Evolutionary conservation across 2,888 invertebrate species (phyloP), one percentile per base, ranked within the genome.

Genomic region (Campoplex capitator): DNA sequence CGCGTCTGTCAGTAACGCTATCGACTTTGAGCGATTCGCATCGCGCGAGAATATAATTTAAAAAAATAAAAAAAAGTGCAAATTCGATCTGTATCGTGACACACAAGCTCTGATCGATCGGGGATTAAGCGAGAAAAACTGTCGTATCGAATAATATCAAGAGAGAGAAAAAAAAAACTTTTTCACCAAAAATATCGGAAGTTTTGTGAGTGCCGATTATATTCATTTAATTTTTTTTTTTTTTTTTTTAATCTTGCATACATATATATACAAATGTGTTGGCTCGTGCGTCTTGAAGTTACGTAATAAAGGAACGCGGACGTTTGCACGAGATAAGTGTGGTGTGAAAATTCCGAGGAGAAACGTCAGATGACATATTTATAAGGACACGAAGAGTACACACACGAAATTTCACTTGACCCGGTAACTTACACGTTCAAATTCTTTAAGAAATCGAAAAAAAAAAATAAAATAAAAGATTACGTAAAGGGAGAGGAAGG

Each of bases 1-100:
- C 81, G 86, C 76, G 73, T 81, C 86, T 85, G 88, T 88, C 88
- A 89, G 89, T 89, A 86, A 84, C 86, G 82, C 85, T 82, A 88
- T 87, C 82, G 89, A 87, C 88, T 85, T 68, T 42, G 79, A 70
- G 83, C 65, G 75, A 74, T 74, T 75, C 74, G 73, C 58, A 70
- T 73, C 76, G 42, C 11, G 38, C 45, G 65, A 54, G 54, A 68
- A 35, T 56, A 23, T 58, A 23, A 23, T 23, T 23, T 0, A 23
- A 23, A 23, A 23, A 23, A 23, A 23, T 0, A 23, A 38, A n/a
- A n/a, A 16, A 48, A 35, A 51, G n/a, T 16, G 54, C 48, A 42
- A 38, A 78, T 54, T 54, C 35, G 8, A 51, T 32, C 38, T 58
- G 11, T 28, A 58, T 58, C 28, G 58, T 58, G 58, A 58, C 28